Conservation (phyloP, 2,888 invertebrate species). For the Andrena bucephala region DNA sequence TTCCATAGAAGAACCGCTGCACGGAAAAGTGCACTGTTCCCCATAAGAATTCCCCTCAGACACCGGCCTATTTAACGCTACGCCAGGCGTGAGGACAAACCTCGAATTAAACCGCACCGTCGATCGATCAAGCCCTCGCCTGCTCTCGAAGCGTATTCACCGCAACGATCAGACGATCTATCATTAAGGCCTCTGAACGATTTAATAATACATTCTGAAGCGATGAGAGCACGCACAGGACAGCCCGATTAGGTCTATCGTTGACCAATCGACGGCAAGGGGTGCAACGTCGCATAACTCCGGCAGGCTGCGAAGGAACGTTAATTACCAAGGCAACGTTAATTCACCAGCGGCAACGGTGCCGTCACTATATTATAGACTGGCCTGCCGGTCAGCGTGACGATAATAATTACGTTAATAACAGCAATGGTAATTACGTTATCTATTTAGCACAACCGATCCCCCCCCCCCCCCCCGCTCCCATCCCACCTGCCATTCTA, state of each 20-base stretch:
- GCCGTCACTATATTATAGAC: constrained; percentile 12
- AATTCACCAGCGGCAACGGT: constrained; percentile 26
- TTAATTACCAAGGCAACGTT: constrained; percentile 50
- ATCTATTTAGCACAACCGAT: constrained; percentile 10
- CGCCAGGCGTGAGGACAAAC: background rate
- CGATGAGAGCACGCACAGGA: constrained; percentile 3
- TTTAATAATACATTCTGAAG: constrained; percentile 31
- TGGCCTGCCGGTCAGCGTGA: constrained; percentile 9
- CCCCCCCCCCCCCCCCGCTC: background rate
- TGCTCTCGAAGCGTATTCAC: constrained; percentile 10
- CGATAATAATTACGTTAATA: constrained; percentile 53
- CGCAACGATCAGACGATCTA: background rate
- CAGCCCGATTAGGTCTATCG: constrained; percentile 35
- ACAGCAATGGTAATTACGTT: constrained; percentile 39
- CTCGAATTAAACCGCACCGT: background rate
- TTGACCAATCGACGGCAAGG: constrained; percentile 32
- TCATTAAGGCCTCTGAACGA: background rate
- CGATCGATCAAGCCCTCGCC: constrained; percentile 7
- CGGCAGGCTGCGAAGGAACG: constrained; percentile 34
- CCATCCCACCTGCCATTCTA: background rate
- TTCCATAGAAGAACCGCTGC: too few species aligned
- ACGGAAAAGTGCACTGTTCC: background rate
- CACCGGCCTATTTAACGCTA: background rate
- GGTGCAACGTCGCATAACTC: constrained; percentile 21
- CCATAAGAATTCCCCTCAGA: background rate